Conservation (phyloP, 2,113 vertebrate species). For the Gadus macrocephalus region DNA sequence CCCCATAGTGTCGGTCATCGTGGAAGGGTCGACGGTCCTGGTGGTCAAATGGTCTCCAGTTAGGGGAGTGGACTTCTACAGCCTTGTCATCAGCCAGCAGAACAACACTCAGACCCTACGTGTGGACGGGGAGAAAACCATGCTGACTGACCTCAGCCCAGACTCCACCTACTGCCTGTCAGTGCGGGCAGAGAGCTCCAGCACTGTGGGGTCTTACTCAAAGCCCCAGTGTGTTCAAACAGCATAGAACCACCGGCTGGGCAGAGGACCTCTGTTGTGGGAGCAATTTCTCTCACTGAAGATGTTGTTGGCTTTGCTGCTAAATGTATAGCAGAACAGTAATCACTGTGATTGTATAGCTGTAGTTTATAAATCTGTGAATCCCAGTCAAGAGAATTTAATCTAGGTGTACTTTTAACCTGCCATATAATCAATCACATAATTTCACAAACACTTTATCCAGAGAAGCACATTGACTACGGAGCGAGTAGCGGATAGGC, state of each 20-base stretch:
- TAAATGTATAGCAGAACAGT: too few relatives aligned
- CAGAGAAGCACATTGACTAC: too few relatives aligned
- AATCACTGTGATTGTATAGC: too few relatives aligned
- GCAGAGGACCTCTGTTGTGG: background rate
- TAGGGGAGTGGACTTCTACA: constrained; percentile 36
- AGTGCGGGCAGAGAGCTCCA: constrained; percentile 21
- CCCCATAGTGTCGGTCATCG: constrained; percentile 55
- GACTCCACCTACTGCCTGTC: constrained; percentile 48
- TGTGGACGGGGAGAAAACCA: constrained; percentile 34
- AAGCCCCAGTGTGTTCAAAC: constrained; percentile 46
- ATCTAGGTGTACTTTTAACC: too few relatives aligned
- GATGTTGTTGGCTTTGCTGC: background rate
- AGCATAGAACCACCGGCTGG: background rate
- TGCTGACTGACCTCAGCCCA: constrained; percentile 40
- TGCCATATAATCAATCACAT: too few relatives aligned
- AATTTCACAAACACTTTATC: too few relatives aligned
- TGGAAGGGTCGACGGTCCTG: constrained; percentile 34
- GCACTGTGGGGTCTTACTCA: constrained; percentile 33
- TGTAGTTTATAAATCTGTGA: too few relatives aligned
- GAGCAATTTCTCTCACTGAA: background rate
- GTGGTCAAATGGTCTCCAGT: constrained; percentile 41
- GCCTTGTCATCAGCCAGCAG: constrained; percentile 32
- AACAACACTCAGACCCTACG: background rate
- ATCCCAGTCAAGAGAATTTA: too few relatives aligned
- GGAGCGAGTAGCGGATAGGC: too few relatives aligned